These are phyloP conservation scores for Typhlichthys eigenmanni DNA, from an alignment of 2,797 vertebrate genomes.

Conservation along the genomic window DNA sequence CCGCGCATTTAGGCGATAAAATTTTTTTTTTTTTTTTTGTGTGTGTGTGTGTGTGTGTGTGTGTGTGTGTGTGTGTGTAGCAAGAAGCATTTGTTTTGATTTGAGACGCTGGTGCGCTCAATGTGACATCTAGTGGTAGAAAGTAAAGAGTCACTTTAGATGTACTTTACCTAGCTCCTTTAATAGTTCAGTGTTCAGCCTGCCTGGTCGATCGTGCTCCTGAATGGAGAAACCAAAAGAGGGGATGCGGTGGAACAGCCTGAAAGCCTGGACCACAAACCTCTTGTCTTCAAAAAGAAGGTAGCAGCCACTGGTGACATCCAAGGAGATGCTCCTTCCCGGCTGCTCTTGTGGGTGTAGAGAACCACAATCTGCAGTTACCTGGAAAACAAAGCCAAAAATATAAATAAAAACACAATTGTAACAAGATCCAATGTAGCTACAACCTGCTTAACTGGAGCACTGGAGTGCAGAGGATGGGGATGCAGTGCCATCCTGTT, in stretches of 20 bases:
- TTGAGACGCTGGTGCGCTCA: no score
- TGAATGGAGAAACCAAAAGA: slow-evolving; percentile 90
- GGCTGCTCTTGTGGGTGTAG: slow-evolving; percentile 74
- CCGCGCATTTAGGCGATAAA: no score
- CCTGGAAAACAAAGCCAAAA: slow-evolving; percentile 33
- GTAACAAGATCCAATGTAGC: background rate
- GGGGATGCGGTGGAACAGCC: slow-evolving; percentile 89
- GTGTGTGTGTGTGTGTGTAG: no score
- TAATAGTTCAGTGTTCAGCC: slow-evolving; percentile 82
- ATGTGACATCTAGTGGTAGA: no score
- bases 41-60: no score
- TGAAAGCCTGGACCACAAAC: slow-evolving; percentile 85
- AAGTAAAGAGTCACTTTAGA: background rate
- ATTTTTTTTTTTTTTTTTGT: no score
- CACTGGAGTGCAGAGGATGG: no score
- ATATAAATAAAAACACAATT: background rate
- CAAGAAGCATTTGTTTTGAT: no score
- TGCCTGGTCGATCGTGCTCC: slow-evolving; percentile 83
- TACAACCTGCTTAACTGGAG: background rate
- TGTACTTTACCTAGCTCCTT: slow-evolving; percentile 81
- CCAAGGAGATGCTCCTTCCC: slow-evolving; percentile 76
- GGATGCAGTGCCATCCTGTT: no score
- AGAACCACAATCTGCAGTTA: slow-evolving; percentile 39
- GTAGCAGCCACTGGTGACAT: slow-evolving; percentile 74
- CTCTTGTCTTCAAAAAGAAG: slow-evolving; percentile 80